Conservation (phyloP, 1,140 invertebrate genomes). For the Zaprionus taronus region DNA sequence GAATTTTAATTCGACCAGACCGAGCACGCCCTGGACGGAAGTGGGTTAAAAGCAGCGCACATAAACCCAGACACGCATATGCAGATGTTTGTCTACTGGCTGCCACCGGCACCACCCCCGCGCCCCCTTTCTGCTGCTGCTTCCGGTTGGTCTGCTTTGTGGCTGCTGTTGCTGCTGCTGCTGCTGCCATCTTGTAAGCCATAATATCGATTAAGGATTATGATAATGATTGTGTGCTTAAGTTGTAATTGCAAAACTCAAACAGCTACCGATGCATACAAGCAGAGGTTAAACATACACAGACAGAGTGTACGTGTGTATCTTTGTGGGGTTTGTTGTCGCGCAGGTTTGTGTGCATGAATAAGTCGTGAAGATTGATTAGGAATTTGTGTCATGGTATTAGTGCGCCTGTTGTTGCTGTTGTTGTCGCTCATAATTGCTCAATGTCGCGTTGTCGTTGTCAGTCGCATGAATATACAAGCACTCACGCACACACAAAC, state of each 20-base stretch:
- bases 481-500: conserved; percentile 14
- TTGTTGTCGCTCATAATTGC: conserved; percentile 56
- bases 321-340: conserved; percentile 45
- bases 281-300: neutral
- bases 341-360: conserved; percentile 67
- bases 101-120: neutral
- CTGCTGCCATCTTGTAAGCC: conserved; percentile 58
- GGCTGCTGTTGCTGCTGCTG: conserved; percentile 14
- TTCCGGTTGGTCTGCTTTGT: conserved; percentile 14
- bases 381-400: conserved; percentile 68
- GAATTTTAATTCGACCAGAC: conserved; percentile 63
- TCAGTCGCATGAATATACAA: conserved; percentile 27
- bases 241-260: conserved; percentile 74
- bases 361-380: conserved; percentile 71
- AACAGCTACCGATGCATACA: conserved; percentile 50
- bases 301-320: conserved; percentile 14
- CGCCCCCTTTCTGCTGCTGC: neutral
- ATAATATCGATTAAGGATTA: conserved; percentile 81
- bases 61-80: conserved; percentile 23
- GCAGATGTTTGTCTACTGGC: conserved; percentile 42
- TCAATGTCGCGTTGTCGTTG: conserved; percentile 59
- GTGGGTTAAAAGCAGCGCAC: conserved; percentile 60
- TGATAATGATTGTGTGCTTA: conserved; percentile 80
- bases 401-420: conserved; percentile 52
- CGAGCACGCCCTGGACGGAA: conserved; percentile 38